These are phyloP conservation scores for Drosophila limbata DNA, from an alignment of 2,888 invertebrate genomes.

Conservation along the genomic window DNA sequence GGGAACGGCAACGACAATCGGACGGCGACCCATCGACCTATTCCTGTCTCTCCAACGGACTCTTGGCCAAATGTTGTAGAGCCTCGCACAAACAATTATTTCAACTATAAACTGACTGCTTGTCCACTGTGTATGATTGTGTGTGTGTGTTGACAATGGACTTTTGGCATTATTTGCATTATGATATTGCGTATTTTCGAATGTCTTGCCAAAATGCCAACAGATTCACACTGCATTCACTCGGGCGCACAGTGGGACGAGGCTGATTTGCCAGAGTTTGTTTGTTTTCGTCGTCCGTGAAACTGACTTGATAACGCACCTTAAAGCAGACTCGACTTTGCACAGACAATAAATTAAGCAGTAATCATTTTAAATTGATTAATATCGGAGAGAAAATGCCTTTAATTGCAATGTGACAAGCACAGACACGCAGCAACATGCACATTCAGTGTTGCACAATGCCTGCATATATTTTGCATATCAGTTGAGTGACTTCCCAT, in stretches of 20 bases:
- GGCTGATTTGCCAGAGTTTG: slow-evolving; percentile 7
- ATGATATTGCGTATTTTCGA: slow-evolving; percentile 56
- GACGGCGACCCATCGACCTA: slow-evolving; percentile 18
- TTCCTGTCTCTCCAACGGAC: slow-evolving; percentile 10
- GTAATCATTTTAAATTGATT: slow-evolving; percentile 50
- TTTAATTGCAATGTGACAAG: slow-evolving; percentile 36
- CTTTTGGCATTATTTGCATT: slow-evolving; percentile 65
- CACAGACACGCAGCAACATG: slow-evolving; percentile 14
- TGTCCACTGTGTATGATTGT: slow-evolving; percentile 1
- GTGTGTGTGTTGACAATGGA: slow-evolving; percentile 56
- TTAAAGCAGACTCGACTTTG: not conserved
- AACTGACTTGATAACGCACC: slow-evolving; percentile 12
- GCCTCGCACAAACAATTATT: slow-evolving; percentile 58
- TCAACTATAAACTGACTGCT: slow-evolving; percentile 42
- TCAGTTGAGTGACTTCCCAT: slow-evolving; percentile 34
- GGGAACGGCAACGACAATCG: slow-evolving; percentile 30
- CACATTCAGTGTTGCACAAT: not conserved
- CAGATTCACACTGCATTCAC: slow-evolving; percentile 1
- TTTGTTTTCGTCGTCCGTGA: slow-evolving; percentile 2
- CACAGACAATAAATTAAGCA: slow-evolving; percentile 15
- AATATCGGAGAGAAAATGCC: slow-evolving; percentile 38
- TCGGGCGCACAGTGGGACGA: not conserved
- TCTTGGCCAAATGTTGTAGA: slow-evolving; percentile 36
- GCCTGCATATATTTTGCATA: slow-evolving; percentile 37
- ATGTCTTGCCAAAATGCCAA: slow-evolving; percentile 39